These are phyloP conservation scores for Nipponia nippon DNA, from an alignment of 2,113 vertebrate species.

Conservation along the genomic window DNA sequence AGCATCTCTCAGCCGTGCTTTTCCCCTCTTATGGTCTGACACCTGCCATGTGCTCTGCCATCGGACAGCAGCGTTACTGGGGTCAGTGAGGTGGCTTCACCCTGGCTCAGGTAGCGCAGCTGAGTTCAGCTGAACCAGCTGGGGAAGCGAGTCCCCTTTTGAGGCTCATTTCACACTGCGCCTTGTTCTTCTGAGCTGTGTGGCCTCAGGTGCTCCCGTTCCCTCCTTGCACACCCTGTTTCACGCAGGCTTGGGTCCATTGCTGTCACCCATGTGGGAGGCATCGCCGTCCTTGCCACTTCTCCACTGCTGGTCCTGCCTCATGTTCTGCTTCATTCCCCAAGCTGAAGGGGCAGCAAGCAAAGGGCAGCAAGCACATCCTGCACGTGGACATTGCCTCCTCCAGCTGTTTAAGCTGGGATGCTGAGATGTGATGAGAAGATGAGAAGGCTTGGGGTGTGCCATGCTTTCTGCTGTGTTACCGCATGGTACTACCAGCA, in stretches of 20 bases:
- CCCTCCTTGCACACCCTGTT: background rate
- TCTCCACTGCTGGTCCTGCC: background rate
- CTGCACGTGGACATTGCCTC: background rate
- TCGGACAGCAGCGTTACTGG: background rate
- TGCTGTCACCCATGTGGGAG: background rate
- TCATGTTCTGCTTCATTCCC: accelerated
- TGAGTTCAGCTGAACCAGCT: background rate
- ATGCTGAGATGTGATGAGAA: background rate
- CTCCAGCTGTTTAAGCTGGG: background rate
- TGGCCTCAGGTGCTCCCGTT: background rate
- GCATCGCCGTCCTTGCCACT: accelerated
- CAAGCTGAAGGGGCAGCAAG: background rate
- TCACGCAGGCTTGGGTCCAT: background rate
- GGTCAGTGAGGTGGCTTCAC: background rate
- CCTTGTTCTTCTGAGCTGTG: background rate
- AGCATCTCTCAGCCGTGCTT: background rate
- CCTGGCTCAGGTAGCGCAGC: background rate
- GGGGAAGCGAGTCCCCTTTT: background rate
- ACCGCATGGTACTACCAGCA: accelerated
- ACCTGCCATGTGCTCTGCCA: background rate
- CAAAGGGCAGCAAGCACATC: background rate
- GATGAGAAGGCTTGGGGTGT: background rate
- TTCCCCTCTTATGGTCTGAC: background rate
- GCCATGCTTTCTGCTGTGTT: background rate
- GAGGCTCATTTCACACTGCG: background rate